Evolutionary conservation across 2,888 invertebrate species (phyloP).

Genomic region (Andrena trimmerana): DNA sequence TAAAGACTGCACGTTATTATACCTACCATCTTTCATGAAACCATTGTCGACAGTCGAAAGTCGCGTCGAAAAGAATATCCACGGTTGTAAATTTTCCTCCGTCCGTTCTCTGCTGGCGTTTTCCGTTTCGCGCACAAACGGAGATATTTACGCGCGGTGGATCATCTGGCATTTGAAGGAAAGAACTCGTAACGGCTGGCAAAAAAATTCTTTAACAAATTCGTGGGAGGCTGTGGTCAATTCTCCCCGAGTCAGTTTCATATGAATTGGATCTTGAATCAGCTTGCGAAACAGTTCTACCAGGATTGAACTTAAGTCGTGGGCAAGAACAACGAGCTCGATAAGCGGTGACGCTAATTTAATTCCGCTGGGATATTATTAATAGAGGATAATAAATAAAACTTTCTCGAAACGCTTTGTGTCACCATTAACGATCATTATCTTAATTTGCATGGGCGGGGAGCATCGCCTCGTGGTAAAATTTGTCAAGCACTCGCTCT

Average conservation of each 20-base stretch:
- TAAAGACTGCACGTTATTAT: conserved; percentile 64
- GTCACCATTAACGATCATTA: conserved; percentile 28
- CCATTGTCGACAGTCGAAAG: conserved; percentile 50
- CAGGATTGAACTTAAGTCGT: not conserved
- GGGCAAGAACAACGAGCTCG: not conserved
- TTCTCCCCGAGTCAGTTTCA: not conserved
- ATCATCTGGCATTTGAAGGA: conserved; percentile 2
- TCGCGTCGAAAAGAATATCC: conserved; percentile 17
- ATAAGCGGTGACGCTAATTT: not conserved
- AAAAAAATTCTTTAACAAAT: conserved; percentile 17
- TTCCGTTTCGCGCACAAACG: not conserved
- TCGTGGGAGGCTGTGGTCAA: not conserved
- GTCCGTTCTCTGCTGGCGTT: not conserved
- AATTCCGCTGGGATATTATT: conserved; percentile 16
- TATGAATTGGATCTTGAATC: not conserved
- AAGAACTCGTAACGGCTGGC: not conserved
- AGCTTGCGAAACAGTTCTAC: not conserved
- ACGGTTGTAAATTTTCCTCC: conserved; percentile 39
- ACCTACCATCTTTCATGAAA: conserved; percentile 55
- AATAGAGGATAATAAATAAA: conserved; percentile 36
- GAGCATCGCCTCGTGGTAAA: conserved; percentile 50
- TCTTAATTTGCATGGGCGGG: conserved; percentile 27
- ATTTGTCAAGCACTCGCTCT: conserved; percentile 61
- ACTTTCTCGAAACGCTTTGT: conserved; percentile 42
- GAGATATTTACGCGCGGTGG: conserved; percentile 4